Evolutionary conservation across 2,888 invertebrate genomes (phyloP), one percentile per base, ranked within the genome.

Genomic region (Malthinus seriepunctatus): DNA sequence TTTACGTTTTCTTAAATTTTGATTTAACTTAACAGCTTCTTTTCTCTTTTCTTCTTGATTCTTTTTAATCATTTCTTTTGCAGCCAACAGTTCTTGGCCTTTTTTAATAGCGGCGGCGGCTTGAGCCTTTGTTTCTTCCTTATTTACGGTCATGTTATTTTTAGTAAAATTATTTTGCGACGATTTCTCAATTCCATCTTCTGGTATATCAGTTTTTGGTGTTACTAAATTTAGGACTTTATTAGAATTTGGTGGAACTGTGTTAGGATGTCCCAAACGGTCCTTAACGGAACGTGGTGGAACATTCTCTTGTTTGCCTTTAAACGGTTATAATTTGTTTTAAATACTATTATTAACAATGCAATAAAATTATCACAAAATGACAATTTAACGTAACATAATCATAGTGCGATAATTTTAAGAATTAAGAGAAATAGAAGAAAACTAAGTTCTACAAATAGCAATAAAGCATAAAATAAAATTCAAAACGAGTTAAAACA

Each of bases 1-100:
- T 64, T 94, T 94, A 0, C 94, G 83, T 71, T 92, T 91, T 53
- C 91, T 87, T 70, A 95, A 80, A 70, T 94, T 91, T 67, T 88
- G 86, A 0, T 91, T 91, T 47, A 92, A 82, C 71, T 91, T 90
- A 32, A 89, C 76, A 1, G 88, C 88, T 63, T 89, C 89, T 69
- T 89, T 89, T 56, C 88, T 84, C 67, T 88, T 86, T 65, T 89
- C 88, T 69, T 90, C 89, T 66, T 88, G 88, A 59, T 87, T 88
- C 71, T 89, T 89, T 66, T 88, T 88, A 46, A 89, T 79, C 39
- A 85, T 85, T 63, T 88, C 88, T 67, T 86, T 86, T 0, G 85
- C 85, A 0, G 85, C 85, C 48, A 86, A 74, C 64, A 83, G 77
- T 52, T 84, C 81, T 63, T 84, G 83, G 63, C 79, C 82, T 67